These are phyloP conservation scores for Mesoligia furuncula DNA, from an alignment of 2,888 invertebrate genomes.

Conservation along the genomic window DNA sequence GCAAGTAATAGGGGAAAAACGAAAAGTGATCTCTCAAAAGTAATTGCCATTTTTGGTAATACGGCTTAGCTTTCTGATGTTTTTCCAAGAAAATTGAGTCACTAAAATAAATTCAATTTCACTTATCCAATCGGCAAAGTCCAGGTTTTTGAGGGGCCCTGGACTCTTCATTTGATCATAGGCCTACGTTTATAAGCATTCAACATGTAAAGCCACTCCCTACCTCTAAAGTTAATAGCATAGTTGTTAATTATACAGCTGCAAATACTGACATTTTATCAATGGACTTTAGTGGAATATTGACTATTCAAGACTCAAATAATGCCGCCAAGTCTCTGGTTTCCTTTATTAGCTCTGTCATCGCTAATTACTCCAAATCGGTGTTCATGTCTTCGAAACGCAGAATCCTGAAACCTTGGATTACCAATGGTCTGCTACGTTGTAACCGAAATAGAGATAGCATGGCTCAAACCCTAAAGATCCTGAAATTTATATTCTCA, in stretches of 20 bases:
- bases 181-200: neutral
- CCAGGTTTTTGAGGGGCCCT: slow-evolving; percentile 6
- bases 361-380: slow-evolving; percentile 4
- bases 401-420: slow-evolving; percentile 14
- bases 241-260: neutral
- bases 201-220: neutral
- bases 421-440: slow-evolving; percentile 9
- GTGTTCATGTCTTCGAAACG: slow-evolving; percentile 1
- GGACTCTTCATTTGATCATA: neutral
- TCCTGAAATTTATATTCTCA: slow-evolving; percentile 6
- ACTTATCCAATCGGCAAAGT: slow-evolving; percentile 53
- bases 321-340: neutral
- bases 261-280: neutral
- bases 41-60: slow-evolving; percentile 62
- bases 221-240: neutral
- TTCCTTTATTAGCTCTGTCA: neutral
- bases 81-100: slow-evolving; percentile 57
- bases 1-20: slow-evolving; percentile 35
- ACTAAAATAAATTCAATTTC: slow-evolving; percentile 57
- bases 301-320: neutral
- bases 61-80: slow-evolving; percentile 56
- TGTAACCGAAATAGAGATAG: slow-evolving; percentile 13
- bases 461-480: slow-evolving; percentile 1
- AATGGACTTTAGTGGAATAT: neutral
- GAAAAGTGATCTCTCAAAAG: slow-evolving; percentile 55